Evolutionary conservation across 2,797 vertebrate species (phyloP), one percentile per base, ranked within the genome.

Genomic region (Craterocephalus amniculus): DNA sequence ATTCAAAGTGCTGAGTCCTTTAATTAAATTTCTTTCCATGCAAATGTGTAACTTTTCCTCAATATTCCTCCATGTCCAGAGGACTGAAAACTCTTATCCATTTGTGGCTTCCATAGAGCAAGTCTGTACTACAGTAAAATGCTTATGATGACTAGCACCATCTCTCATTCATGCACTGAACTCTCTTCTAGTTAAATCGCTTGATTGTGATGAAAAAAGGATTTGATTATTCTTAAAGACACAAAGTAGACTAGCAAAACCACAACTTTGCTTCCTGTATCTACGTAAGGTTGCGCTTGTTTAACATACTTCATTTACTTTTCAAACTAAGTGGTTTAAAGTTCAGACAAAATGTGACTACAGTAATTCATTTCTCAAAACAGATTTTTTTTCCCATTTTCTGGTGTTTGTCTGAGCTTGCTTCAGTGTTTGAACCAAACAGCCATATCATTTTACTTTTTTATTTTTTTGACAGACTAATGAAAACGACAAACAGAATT

Each of bases 401-500:
- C 2, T 55, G 34, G 14, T 18, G 12, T 52, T 24, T 34, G 9
- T 4, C 0, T 45, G 6, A 24, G n/a, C n/a, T 20, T 7, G 10
- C 22, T 56, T 57, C 18, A 57, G 9, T 10, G 10, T 43, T 32
- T 35, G 43, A 58, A 54, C 20, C 61, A 70, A 52, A 74, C 3
- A 38, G 45, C 35, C n/a, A 26, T 31, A 58, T 6, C 58, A 58
- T 51, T 56, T 67, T 31, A 65, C 31, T 68, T 57, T 8, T 34
- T 48, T 27, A 40, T 14, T 48, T 48, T 27, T 48, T 14, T 48
- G 31, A 71, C 26, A 67, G 1, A 67, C 27, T 63, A 68, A 74
- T 34, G 40, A 66, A 48, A 72, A 60, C 64, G 6, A 31, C 24
- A 12, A 75, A 57, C 16, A 58, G 60, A 76, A 66, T 74, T 59